Base-by-base conservation (phyloP, 2,888 invertebrate species). In the Drosophila planitibia region DNA sequence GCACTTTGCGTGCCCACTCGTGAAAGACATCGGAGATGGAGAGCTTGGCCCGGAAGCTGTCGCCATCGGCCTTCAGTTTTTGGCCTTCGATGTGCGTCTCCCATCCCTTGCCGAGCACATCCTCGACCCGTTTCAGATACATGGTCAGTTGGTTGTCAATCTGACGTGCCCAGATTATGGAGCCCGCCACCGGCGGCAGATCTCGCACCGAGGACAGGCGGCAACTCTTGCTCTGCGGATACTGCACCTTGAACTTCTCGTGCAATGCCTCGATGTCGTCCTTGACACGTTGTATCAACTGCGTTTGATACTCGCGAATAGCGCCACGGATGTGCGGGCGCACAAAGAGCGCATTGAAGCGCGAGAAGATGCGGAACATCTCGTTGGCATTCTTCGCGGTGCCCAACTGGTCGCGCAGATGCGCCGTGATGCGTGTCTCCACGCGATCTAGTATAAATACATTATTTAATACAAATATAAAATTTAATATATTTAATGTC, bases 371-470 rank as follows among this genome's bases (percentile, higher is more conserved):
- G 67, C 99, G 95, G 94, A 99, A 99, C 99, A 99, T 99, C 94
- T 99, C 99, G 93, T 99, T 99, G 28, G 99, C 99, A 94, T 99
- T 99, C 94, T 99, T 99, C 0, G 99, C 99, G 0, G 98, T 99
- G 61, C 99, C 99, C 44, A 99, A 95, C 93, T 99, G 99, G 94
- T 99, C 99, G 70, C 99, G 96, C 7, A 99, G 95, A 92, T 99
- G 97, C 0, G 99, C 98, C 1, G 99, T 99, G 87, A 99, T 99
- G 79, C 99, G 96, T 0, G 99, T 98, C 94, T 99, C 99, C 4
- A 99, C 99, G 72, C 99, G 96, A 93, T 99, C 95, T 95, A 16
- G 7, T 25, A 47, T 25, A 25, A 25, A 25, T 25, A 47, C 16
- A 9, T 2, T 9, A 9, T 9, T 47, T 16, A 47, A 16, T 22